Conservation (phyloP, 2,888 invertebrate genomes). For the Eilema depressum region DNA sequence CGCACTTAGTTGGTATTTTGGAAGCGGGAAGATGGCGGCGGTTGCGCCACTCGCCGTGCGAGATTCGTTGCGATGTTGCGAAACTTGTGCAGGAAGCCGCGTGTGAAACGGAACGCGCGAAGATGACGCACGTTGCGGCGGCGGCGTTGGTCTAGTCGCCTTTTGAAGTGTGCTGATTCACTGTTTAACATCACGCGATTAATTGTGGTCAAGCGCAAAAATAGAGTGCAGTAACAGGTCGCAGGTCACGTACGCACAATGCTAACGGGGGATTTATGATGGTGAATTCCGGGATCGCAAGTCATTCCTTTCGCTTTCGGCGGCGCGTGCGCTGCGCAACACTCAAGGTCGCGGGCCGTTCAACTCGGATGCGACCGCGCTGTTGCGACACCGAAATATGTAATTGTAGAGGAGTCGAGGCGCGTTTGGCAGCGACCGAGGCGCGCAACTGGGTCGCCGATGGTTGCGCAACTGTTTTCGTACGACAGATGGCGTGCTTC, state of each 20-base stretch:
- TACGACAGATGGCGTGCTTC: slow-evolving; percentile 82
- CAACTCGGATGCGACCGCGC: slow-evolving; percentile 86
- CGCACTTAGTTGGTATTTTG: slow-evolving; percentile 66
- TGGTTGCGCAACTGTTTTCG: slow-evolving; percentile 78
- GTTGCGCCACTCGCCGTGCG: slow-evolving; percentile 65
- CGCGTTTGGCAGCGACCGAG: slow-evolving; percentile 84
- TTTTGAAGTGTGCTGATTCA: slow-evolving; percentile 59
- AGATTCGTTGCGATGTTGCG: slow-evolving; percentile 73
- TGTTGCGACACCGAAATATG: slow-evolving; percentile 86
- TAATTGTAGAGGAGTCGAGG: slow-evolving; percentile 85
- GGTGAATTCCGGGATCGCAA: slow-evolving; percentile 70
- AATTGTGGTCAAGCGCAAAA: slow-evolving; percentile 60
- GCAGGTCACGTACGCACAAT: slow-evolving; percentile 75
- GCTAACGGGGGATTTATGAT: slow-evolving; percentile 52
- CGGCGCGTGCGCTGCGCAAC: slow-evolving; percentile 79
- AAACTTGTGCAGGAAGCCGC: slow-evolving; percentile 71
- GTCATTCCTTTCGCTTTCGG: slow-evolving; percentile 83
- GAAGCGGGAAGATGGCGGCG: slow-evolving; percentile 65
- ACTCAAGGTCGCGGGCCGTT: slow-evolving; percentile 86
- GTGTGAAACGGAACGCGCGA: slow-evolving; percentile 67
- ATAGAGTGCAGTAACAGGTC: slow-evolving; percentile 53
- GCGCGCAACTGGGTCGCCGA: slow-evolving; percentile 80
- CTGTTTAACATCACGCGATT: slow-evolving; percentile 53
- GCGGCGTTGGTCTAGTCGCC: slow-evolving; percentile 21
- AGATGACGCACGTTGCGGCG: slow-evolving; percentile 68